A percentile compares a stretch with the other conserved stretches of the same genome.
Conservation (phyloP, 1,140 invertebrate species). For the Dolichoris vasculosae region DNA sequence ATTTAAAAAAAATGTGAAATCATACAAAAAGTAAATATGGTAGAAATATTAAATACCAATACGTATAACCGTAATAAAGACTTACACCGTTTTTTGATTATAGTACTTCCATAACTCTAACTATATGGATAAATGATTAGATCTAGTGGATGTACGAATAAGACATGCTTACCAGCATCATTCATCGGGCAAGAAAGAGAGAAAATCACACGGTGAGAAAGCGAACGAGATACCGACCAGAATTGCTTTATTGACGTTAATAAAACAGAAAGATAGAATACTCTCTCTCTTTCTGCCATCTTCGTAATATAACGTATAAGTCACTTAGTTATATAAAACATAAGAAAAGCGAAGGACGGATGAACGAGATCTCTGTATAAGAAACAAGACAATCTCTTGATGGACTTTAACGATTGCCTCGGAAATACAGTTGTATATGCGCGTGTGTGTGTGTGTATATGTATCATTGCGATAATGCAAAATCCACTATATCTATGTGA, state of each 20-base stretch:
- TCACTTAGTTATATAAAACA: conserved; percentile 11
- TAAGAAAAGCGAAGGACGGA: background rate
- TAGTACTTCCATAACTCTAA: background rate
- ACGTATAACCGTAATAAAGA: background rate
- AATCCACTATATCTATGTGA: too few species aligned
- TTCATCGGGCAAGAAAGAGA: background rate
- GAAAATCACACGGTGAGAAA: conserved; percentile 37
- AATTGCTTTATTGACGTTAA: conserved; percentile 73
- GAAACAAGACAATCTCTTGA: conserved; percentile 53
- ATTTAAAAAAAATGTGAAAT: too few species aligned
- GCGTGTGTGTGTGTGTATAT: background rate
- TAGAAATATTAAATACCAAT: background rate
- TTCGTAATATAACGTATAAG: background rate
- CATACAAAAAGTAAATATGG: background rate
- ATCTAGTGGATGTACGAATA: background rate
- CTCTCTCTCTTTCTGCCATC: background rate
- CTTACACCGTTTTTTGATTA: background rate
- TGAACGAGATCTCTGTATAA: conserved; percentile 44
- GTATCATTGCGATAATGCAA: conserved; percentile 30
- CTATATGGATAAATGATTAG: background rate
- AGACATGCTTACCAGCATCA: background rate
- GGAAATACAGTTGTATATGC: background rate
- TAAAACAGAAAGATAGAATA: conserved; percentile 64
- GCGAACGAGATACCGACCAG: conserved; percentile 63
- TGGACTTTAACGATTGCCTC: conserved; percentile 54